A percentile compares a stretch with the other conserved stretches of the same genome.
These are phyloP conservation scores for Chironomus tepperi DNA, from an alignment of 1,140 invertebrate genomes.

Conservation along the genomic window DNA sequence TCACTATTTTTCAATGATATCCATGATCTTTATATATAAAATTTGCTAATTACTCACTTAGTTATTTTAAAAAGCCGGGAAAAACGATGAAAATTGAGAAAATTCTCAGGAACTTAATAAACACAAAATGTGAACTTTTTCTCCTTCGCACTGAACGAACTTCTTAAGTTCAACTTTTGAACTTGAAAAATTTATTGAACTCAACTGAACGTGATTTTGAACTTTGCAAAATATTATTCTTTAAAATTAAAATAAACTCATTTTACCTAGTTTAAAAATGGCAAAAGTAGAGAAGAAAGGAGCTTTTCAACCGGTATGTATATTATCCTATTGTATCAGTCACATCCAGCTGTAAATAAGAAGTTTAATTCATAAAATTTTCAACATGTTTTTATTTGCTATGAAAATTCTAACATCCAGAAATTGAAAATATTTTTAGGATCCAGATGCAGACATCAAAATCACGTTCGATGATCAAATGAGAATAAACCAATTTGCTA, in stretches of 20 bases:
- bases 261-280: background rate
- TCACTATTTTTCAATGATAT: background rate
- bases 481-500: constrained; percentile 94
- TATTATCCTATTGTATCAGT: background rate
- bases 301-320: background rate
- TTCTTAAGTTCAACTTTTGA: too few species aligned
- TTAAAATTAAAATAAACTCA: background rate
- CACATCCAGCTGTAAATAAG: background rate
- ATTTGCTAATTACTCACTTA: background rate
- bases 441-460: constrained; percentile 72
- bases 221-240: background rate
- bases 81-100: background rate
- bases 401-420: background rate
- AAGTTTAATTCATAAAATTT: background rate
- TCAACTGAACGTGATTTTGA: background rate
- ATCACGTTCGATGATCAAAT: constrained; percentile 95
- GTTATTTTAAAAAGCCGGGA: background rate
- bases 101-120: background rate
- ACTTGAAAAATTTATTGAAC: background rate
- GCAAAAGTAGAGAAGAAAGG: background rate
- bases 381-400: background rate
- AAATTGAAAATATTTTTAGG: background rate
- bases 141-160: background rate
- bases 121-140: background rate
- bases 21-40: background rate